Base-by-base conservation (phyloP, 2,113 vertebrate genomes). In the Strix aluco region DNA sequence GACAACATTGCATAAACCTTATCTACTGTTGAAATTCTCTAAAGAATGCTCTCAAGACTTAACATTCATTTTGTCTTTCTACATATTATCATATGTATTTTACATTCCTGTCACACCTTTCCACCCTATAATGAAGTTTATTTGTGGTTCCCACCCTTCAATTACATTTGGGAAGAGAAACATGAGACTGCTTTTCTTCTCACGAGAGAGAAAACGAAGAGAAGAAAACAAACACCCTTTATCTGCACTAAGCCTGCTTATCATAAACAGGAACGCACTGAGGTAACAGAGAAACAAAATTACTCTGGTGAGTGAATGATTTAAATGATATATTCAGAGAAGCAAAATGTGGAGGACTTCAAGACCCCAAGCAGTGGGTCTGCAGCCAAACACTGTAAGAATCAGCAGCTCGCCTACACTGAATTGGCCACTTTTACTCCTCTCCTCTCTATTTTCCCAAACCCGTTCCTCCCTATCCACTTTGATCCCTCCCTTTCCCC, bases 231-330 rank as follows among this genome's bases (percentile, higher is more conserved):
- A 65, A 70, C 11, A 55, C 2, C 2, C 4, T 77, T 18, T 47
- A 9, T 34, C 52, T 49, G 12, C 18, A 8, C 10, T 36, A 49
- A 49, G 5, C 9, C 27, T 75, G 21, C 26, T 66, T 79, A 38
- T 40, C 44, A 29, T 47, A 71, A 66, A 30, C 5, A 79, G 30
- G 34, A 95, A 20, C 0, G 0, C 1, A 40, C 1, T 61, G 57
- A 3, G 19, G 49, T 38, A 55, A 67, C 9, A 80, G 8, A 81
- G 34, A 46, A 90, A 79, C 54, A 9, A 44, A n/a, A 54, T 11
- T 20, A 66, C 15, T 6, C 8, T 74, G 2, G 32, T 52, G 89
- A 80, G 11, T 46, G 12, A 62, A 40, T 30, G 3, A 47, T 57
- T 81, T 36, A 59, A 51, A 22, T 46, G 1, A 32, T 40, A 46